Percentiles rank a stretch among this genome's conserved stretches.
Conservation (phyloP, 2,797 vertebrate species). For the Eurystomus glaucurus region DNA sequence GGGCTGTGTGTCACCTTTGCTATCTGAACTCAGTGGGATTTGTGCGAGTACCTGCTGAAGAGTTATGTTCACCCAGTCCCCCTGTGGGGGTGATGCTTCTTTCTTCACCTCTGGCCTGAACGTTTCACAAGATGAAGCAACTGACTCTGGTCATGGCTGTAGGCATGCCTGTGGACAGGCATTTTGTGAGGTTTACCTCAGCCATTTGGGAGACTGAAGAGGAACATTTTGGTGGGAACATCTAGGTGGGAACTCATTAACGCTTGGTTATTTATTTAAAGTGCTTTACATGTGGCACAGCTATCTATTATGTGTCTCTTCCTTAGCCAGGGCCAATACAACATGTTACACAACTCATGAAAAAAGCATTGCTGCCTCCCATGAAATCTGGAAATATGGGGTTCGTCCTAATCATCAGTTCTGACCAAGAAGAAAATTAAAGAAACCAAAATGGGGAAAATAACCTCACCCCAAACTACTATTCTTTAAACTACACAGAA, state of each 20-base stretch:
- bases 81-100: fast-evolving
- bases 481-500: not conserved
- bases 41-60: not conserved
- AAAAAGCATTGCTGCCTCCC: not conserved
- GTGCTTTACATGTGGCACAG: fast-evolving
- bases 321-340: not conserved
- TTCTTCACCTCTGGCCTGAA: not conserved
- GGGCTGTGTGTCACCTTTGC: fast-evolving
- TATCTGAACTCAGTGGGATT: fast-evolving
- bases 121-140: fast-evolving
- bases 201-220: not conserved
- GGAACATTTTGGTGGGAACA: not conserved
- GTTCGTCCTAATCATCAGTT: not conserved
- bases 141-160: fast-evolving
- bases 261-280: not conserved
- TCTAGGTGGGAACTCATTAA: not conserved
- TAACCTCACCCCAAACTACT: not conserved
- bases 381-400: not conserved
- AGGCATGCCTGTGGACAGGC: fast-evolving
- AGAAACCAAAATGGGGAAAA: not conserved
- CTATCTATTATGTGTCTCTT: not conserved
- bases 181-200: not conserved
- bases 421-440: not conserved
- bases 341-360: not conserved
- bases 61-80: fast-evolving